These are phyloP conservation scores for Thysanoteuthis rhombus DNA, from an alignment of 2,888 invertebrate species.

Conservation along the genomic window DNA sequence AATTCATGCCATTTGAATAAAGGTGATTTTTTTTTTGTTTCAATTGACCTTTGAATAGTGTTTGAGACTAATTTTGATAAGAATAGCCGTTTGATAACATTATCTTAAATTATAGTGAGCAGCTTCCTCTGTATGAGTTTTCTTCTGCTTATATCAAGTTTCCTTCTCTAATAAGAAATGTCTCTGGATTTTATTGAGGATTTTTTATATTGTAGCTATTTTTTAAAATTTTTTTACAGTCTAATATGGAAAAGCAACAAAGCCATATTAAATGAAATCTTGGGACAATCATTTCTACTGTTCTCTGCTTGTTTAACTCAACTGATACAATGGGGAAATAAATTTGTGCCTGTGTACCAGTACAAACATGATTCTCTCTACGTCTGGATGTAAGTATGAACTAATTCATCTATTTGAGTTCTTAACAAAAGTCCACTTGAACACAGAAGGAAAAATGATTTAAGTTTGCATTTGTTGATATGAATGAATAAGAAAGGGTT, in stretches of 20 bases:
- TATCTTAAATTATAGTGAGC: no score
- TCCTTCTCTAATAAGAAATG: no score
- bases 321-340: not conserved
- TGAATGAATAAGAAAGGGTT: not conserved
- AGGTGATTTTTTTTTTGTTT: no score
- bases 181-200: not conserved
- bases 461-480: not conserved
- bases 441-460: not conserved
- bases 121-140: no score
- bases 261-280: not conserved
- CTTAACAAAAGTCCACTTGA: not conserved
- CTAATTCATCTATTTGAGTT: not conserved
- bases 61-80: no score
- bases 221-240: not conserved
- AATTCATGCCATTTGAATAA: no score
- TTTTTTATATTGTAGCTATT: not conserved
- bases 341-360: not conserved
- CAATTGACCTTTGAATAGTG: no score
- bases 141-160: no score
- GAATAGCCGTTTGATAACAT: no score
- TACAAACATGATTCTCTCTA: not conserved
- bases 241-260: not conserved
- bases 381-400: not conserved
- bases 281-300: not conserved
- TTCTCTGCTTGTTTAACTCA: not conserved